Conservation (phyloP, 2,888 invertebrate genomes). For the Notodonta dromedarius region DNA sequence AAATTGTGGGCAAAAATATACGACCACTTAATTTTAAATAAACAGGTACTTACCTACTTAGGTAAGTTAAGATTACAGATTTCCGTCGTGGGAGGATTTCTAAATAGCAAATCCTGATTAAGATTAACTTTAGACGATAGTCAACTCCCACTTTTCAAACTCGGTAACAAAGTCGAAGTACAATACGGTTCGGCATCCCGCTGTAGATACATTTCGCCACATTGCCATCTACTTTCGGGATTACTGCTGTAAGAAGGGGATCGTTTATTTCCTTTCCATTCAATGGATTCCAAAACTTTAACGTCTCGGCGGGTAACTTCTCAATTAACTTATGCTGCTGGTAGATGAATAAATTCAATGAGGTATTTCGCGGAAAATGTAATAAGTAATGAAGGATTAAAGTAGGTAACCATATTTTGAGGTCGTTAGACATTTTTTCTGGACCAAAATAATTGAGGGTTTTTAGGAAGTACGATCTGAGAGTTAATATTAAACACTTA, state of each 20-base stretch:
- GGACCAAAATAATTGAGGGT: too few relatives aligned
- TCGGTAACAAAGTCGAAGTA: conserved; percentile 20
- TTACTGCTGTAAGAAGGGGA: conserved; percentile 82
- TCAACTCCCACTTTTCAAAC: conserved; percentile 5
- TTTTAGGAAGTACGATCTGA: too few relatives aligned
- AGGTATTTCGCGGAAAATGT: not conserved
- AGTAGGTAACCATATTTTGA: not conserved
- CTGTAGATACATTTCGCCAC: conserved; percentile 68
- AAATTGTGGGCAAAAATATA: too few relatives aligned
- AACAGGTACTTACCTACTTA: too few relatives aligned
- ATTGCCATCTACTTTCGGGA: conserved; percentile 80
- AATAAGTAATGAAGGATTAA: not conserved
- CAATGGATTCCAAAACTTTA: conserved; percentile 62
- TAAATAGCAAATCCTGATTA: not conserved
- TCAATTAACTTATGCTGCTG: not conserved
- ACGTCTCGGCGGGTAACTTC: conserved; percentile 14
- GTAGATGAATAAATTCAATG: not conserved
- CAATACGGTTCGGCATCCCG: conserved; percentile 44
- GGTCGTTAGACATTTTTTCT: too few relatives aligned
- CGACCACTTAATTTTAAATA: too few relatives aligned
- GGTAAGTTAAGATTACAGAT: too few relatives aligned
- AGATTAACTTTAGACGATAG: conserved; percentile 1
- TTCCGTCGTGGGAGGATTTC: not conserved
- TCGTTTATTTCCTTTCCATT: conserved; percentile 76
- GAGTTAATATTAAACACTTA: not conserved